Evolutionary conservation across 2,888 invertebrate species (phyloP), one percentile per base, ranked within the genome.

Genomic region (Ichneumon xanthorius): DNA sequence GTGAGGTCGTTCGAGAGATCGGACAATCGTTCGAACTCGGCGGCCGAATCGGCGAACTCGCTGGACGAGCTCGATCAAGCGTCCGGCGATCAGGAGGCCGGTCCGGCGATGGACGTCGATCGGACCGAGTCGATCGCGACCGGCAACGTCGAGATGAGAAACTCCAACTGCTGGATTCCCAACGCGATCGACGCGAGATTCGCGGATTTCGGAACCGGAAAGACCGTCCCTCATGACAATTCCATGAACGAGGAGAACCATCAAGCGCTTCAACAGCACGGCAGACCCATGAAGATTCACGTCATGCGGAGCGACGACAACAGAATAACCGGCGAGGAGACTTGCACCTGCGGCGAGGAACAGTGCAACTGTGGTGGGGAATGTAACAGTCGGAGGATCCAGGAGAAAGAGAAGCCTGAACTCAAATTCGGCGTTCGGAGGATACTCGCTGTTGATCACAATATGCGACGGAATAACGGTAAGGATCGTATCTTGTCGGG

Each of bases 371-470:
- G 92, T 68, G 89, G 90, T 45, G 90, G 90, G 0, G 91, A 92
- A 80, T 90, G 91, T 81, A 90, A 72, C 71, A 75, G 55, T 26
- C 83, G 92, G 77, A 91, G 91, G 84, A 93, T 92, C 88, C 93
- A 92, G 88, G 92, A 92, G 87, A 93, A 93, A 87, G 93, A 94
- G 85, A 97, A 97, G 91, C 98, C 98, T 26, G 96, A 97, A 92
- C 95, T 98, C 90, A 98, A 98, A 94, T 98, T 98, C 94, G 98
- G 98, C 96, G 98, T 98, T 87, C 98, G 97, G 95, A 98, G 98
- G 67, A 98, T 98, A 90, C 95, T 98, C 90, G 98, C 98, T 0
- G 95, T 95, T 87, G 96, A 96, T 89, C 94, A 95, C 87, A 92
- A 93, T 83, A 91, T 92, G 87, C 90, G 94, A 86, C 92, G 93